Evolutionary conservation across 2,888 invertebrate species (phyloP).

Genomic region (Uloborus plumipes): DNA sequence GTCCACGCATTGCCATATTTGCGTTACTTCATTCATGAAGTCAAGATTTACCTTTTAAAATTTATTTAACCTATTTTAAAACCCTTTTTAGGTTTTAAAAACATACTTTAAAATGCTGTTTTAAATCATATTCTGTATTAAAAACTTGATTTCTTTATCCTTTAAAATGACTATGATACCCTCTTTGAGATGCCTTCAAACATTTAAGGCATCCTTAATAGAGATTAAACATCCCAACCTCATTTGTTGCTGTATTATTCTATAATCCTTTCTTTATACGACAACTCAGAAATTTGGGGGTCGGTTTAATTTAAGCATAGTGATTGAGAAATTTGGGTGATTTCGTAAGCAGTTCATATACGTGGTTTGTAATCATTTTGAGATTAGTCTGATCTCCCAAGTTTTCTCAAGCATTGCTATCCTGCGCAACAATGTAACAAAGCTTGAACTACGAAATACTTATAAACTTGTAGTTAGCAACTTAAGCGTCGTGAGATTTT

Average conservation of each 20-base stretch:
- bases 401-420: constrained; percentile 37
- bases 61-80: too few relatives aligned
- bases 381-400: constrained; percentile 55
- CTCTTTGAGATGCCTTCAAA: too few relatives aligned
- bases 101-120: too few relatives aligned
- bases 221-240: background rate
- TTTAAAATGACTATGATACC: too few relatives aligned
- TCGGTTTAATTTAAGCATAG: constrained; percentile 17
- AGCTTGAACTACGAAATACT: constrained; percentile 21
- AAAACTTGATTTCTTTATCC: too few relatives aligned
- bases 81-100: too few relatives aligned
- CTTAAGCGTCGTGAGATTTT: constrained; percentile 42
- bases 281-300: constrained; percentile 15
- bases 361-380: constrained; percentile 42
- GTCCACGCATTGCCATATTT: too few relatives aligned
- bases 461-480: constrained; percentile 32
- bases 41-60: too few relatives aligned
- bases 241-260: background rate
- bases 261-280: constrained; percentile 14
- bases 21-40: too few relatives aligned
- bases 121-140: too few relatives aligned
- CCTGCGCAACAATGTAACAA: constrained; percentile 41
- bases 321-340: constrained; percentile 20
- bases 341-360: constrained; percentile 30
- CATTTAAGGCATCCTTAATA: too few relatives aligned